Conservation (phyloP, 2,797 vertebrate species). For the Phoebastria nigripes region DNA sequence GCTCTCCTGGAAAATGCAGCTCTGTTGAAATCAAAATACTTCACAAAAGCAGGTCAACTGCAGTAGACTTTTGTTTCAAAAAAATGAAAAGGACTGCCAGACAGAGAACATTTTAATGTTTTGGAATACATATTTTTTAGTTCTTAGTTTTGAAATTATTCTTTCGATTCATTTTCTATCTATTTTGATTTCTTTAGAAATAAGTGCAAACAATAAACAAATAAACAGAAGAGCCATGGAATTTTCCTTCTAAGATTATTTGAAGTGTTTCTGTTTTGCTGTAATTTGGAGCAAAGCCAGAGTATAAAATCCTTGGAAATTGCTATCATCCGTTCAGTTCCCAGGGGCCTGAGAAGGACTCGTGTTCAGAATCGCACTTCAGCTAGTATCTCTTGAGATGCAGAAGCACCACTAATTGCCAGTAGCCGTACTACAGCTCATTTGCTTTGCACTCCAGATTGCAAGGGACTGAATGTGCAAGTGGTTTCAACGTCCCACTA, state of each 20-base stretch:
- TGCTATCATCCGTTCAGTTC: slow-evolving; percentile 11
- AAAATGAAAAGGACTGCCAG: not conserved
- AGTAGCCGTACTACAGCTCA: not conserved
- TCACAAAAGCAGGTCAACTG: slow-evolving; percentile 31
- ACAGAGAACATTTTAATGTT: slow-evolving; percentile 10
- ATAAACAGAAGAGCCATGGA: not conserved
- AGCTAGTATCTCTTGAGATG: not conserved
- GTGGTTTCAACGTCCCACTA: not conserved
- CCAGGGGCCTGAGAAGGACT: not conserved
- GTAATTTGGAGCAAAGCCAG: slow-evolving; percentile 39
- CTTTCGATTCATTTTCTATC: not conserved
- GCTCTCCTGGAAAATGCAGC: slow-evolving; percentile 19
- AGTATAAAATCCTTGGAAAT: slow-evolving; percentile 23
- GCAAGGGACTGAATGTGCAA: not conserved
- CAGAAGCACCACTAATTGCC: slow-evolving; percentile 8
- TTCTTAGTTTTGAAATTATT: not conserved
- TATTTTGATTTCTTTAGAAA: not conserved
- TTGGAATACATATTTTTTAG: not conserved
- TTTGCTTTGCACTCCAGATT: not conserved
- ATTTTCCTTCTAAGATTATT: slow-evolving; percentile 23
- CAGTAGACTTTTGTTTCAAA: slow-evolving; percentile 2
- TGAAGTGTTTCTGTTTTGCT: slow-evolving; percentile 8
- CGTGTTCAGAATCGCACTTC: not conserved
- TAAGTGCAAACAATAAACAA: not conserved
- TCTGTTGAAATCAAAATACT: slow-evolving; percentile 56